Evolutionary conservation across 2,113 vertebrate species (phyloP).

Genomic region (Chamaea fasciata): DNA sequence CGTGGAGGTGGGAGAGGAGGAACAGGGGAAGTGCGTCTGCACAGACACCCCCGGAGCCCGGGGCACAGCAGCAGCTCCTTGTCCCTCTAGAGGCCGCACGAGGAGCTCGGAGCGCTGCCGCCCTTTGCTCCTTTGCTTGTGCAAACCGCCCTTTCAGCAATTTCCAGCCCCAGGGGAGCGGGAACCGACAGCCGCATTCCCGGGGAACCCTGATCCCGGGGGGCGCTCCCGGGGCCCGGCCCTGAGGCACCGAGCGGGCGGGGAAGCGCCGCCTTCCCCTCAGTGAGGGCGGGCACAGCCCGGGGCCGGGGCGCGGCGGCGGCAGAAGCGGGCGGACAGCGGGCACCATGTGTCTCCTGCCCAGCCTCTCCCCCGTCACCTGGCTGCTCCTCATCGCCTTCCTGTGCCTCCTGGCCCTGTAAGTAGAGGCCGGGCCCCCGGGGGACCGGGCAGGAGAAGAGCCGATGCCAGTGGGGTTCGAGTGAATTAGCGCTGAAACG

Average conservation of each 20-base stretch:
- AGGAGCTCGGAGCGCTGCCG: no score
- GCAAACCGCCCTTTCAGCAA: not conserved
- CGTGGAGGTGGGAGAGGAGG: not conserved
- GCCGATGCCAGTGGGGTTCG: no score
- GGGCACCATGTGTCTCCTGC: not conserved
- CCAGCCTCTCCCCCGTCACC: constrained; percentile 47
- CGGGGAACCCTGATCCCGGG: fast-evolving
- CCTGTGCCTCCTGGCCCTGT: constrained; percentile 56
- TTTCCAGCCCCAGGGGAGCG: not conserved
- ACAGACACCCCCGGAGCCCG: fast-evolving
- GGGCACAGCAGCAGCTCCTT: not conserved
- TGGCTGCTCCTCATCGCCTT: constrained; percentile 59
- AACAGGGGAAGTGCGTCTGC: not conserved
- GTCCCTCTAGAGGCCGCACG: not conserved
- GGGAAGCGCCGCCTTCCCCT: not conserved
- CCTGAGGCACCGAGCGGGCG: not conserved
- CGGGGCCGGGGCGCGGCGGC: not conserved
- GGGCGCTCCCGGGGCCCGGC: no score
- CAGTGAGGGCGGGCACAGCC: not conserved
- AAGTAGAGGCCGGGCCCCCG: not conserved
- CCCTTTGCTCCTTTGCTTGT: not conserved
- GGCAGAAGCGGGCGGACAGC: not conserved
- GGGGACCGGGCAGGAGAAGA: not conserved
- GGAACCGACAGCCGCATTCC: fast-evolving
- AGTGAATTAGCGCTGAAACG: not conserved